phyloP scores from a whole-genome alignment of 2,113 vertebrate species.

The Parotia lawesii region DNA sequence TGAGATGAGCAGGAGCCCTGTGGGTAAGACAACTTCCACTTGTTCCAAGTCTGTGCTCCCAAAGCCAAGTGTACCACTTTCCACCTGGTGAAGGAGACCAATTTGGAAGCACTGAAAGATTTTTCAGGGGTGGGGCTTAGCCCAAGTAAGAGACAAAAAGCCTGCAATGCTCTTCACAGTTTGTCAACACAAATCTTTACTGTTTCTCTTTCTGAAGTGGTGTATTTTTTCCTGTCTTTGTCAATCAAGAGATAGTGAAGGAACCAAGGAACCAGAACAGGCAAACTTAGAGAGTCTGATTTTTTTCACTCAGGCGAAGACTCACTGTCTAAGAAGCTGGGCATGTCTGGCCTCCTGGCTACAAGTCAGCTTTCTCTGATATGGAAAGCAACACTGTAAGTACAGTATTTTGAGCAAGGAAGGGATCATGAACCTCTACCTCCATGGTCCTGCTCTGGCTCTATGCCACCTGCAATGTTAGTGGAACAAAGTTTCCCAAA shows the following conservation, averaged over 20 bases:
- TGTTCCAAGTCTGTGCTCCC: background rate
- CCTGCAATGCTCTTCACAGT: background rate
- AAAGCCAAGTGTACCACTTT: background rate
- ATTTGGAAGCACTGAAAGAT: background rate
- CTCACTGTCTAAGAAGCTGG: background rate
- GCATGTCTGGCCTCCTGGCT: background rate
- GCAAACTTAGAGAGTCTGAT: background rate
- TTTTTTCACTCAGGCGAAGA: background rate
- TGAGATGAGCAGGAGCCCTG: background rate
- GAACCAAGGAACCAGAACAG: background rate
- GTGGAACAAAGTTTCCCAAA: background rate
- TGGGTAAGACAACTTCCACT: background rate
- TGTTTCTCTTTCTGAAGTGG: background rate
- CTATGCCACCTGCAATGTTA: background rate
- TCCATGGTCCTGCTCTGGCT: background rate
- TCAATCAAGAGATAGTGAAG: background rate
- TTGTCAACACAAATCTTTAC: background rate
- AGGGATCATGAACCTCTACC: background rate
- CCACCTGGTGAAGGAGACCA: background rate
- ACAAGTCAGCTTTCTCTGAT: background rate
- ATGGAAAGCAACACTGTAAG: background rate
- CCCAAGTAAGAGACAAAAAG: background rate
- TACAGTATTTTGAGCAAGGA: background rate
- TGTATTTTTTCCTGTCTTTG: background rate
- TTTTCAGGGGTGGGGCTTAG: background rate